Percentiles rank a stretch among this genome's conserved stretches.
These are phyloP conservation scores for Sinotaia quadrata DNA, from an alignment of 2,888 invertebrate genomes.

Conservation along the genomic window DNA sequence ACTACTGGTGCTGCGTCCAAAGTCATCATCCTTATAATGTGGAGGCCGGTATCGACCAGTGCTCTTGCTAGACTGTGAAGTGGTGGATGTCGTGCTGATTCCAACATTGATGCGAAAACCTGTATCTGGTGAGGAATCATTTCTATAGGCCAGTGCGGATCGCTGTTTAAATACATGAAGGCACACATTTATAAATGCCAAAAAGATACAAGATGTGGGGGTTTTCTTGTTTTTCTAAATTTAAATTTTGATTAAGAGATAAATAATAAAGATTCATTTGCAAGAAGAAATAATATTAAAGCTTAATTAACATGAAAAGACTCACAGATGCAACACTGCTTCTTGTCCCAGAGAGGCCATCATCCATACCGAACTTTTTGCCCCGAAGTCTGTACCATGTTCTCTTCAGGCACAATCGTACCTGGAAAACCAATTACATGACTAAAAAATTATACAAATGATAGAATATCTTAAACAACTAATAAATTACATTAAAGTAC, in stretches of 20 bases:
- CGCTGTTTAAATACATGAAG: too few relatives aligned
- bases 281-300: too few relatives aligned
- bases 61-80: slow-evolving; percentile 89
- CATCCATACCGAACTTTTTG: slow-evolving; percentile 60
- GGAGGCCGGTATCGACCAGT: slow-evolving; percentile 87
- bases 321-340: slow-evolving; percentile 45
- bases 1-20: slow-evolving; percentile 65
- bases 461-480: too few relatives aligned
- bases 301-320: too few relatives aligned
- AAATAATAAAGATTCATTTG: too few relatives aligned
- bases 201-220: too few relatives aligned
- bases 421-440: too few relatives aligned
- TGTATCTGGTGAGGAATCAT: slow-evolving; percentile 71
- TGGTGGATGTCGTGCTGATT: slow-evolving; percentile 94
- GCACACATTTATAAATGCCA: too few relatives aligned
- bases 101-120: slow-evolving; percentile 78
- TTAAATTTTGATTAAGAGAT: too few relatives aligned
- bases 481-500: background rate
- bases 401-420: slow-evolving; percentile 58
- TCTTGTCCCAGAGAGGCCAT: slow-evolving; percentile 51
- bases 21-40: slow-evolving; percentile 77
- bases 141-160: slow-evolving; percentile 86
- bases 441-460: too few relatives aligned
- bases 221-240: too few relatives aligned
- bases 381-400: slow-evolving; percentile 61